A percentile compares a stretch with the other conserved stretches of the same genome.
phyloP scores from a whole-genome alignment of 2,797 vertebrate genomes.

The Aphelocoma californica region DNA sequence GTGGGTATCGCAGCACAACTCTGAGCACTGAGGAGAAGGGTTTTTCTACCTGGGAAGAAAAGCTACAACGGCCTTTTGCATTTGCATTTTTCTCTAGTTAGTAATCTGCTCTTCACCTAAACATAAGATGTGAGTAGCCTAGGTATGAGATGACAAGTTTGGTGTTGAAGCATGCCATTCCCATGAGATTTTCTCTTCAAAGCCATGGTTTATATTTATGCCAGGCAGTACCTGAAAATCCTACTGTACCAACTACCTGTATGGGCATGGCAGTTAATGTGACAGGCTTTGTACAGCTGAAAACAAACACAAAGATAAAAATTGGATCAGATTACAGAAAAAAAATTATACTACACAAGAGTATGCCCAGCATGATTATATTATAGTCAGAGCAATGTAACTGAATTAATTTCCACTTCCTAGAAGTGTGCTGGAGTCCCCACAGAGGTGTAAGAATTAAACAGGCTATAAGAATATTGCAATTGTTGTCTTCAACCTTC shows the following conservation, averaged over 20 bases:
- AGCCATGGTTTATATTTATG: background rate
- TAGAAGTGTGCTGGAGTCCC: slow-evolving; percentile 23
- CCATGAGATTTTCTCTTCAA: background rate
- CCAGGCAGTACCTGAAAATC: background rate
- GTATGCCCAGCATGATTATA: background rate
- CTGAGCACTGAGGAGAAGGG: fast-evolving
- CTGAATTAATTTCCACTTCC: slow-evolving; percentile 37
- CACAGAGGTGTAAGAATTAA: slow-evolving; percentile 34
- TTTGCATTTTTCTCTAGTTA: background rate
- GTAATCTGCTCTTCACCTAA: background rate
- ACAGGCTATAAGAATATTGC: background rate
- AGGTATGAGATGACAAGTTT: background rate
- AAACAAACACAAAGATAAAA: background rate
- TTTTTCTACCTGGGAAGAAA: background rate
- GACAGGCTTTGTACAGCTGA: background rate
- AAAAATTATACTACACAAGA: background rate
- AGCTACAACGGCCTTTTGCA: background rate
- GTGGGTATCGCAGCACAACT: fast-evolving
- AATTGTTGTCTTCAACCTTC: background rate
- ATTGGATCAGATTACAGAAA: background rate
- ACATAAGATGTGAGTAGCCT: background rate
- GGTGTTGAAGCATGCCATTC: background rate
- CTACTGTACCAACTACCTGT: background rate
- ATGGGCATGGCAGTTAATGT: background rate
- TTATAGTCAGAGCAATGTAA: background rate